Conservation (phyloP, 2,888 invertebrate species). For the Erebia aethiops region DNA sequence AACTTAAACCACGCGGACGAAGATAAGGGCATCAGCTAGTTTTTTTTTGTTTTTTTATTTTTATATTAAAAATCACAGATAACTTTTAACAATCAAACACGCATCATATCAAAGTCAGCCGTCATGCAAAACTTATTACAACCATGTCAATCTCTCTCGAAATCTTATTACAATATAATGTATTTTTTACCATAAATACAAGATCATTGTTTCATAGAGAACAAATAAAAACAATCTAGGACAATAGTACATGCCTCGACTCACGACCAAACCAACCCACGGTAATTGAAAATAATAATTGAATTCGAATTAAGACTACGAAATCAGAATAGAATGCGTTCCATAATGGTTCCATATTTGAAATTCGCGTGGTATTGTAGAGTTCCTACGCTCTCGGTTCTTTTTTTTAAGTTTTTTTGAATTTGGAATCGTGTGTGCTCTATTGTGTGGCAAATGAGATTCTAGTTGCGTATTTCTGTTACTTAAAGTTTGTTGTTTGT, state of each 20-base stretch:
- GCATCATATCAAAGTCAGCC: background rate
- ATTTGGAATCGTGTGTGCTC: conserved; percentile 79
- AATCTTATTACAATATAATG: conserved; percentile 28
- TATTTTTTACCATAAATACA: conserved; percentile 35
- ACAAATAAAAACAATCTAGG: conserved; percentile 57
- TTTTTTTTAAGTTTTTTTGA: conserved; percentile 66
- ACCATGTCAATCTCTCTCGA: conserved; percentile 17
- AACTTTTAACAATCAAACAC: background rate
- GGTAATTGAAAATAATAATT: conserved; percentile 79
- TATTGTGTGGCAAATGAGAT: conserved; percentile 79
- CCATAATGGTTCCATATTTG: conserved; percentile 75
- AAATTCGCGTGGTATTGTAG: conserved; percentile 61
- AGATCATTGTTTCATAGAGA: conserved; percentile 30
- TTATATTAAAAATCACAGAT: too few species aligned
- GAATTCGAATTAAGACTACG: conserved; percentile 75
- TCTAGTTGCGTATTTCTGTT: conserved; percentile 62
- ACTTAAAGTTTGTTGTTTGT: conserved; percentile 42
- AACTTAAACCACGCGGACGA: too few species aligned
- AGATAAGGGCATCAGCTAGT: too few species aligned
- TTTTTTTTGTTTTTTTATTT: too few species aligned
- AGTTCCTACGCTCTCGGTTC: conserved; percentile 58
- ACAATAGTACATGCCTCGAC: conserved; percentile 59
- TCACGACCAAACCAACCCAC: conserved; percentile 61
- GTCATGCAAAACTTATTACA: conserved; percentile 8
- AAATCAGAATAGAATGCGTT: conserved; percentile 74